These are phyloP conservation scores for Aphelocoma coerulescens DNA, from an alignment of 2,113 vertebrate genomes.

Conservation along the genomic window DNA sequence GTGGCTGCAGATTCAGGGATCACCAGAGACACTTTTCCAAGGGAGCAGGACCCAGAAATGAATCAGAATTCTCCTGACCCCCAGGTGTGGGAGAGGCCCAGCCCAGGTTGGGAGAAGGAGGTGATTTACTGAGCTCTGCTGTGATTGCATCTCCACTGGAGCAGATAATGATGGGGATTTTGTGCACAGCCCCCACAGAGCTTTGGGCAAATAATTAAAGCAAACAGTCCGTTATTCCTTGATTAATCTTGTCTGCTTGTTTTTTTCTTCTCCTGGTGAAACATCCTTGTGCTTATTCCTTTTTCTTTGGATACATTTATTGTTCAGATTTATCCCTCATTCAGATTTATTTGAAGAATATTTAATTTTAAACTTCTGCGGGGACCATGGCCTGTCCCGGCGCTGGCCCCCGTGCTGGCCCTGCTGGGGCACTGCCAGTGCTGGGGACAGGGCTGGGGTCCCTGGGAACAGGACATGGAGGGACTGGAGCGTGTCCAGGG, in stretches of 20 bases:
- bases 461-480: not conserved
- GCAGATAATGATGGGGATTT: not conserved
- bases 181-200: not conserved
- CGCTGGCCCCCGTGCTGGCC: not conserved
- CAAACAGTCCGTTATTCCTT: not conserved
- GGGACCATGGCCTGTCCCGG: not conserved
- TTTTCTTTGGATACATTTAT: not conserved
- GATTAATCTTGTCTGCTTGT: not conserved
- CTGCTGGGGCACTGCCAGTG: not conserved
- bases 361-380: not conserved
- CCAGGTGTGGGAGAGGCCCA: not conserved
- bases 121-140: not conserved
- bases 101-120: not conserved
- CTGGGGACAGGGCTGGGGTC: not conserved
- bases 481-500: not conserved
- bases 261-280: not conserved
- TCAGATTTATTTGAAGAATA: not conserved
- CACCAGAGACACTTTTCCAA: accelerated
- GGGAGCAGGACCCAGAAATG: accelerated
- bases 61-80: accelerated
- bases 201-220: not conserved
- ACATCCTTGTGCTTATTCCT: not conserved
- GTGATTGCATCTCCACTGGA: not conserved
- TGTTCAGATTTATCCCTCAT: not conserved
- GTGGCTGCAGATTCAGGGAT: accelerated